Conservation (phyloP, 1,140 invertebrate species). For the Diploscapter pachys region DNA sequence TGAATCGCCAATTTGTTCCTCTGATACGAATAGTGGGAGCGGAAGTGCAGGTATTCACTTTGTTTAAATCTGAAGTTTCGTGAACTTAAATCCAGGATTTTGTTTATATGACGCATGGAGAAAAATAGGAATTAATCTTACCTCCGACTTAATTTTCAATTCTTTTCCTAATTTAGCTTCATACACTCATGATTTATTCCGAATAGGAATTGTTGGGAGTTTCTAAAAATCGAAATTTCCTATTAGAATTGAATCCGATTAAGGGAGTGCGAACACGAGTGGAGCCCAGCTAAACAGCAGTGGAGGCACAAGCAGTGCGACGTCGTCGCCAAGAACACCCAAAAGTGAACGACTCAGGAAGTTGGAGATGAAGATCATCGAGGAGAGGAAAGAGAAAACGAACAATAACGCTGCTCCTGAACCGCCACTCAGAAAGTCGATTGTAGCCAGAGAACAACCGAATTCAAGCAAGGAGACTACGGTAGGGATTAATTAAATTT, state of each 20-base stretch:
- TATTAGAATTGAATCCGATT: neutral
- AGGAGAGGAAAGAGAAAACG: neutral
- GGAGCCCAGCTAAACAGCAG: constrained; percentile 2
- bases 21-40: neutral
- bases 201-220: too few relatives aligned
- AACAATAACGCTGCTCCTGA: constrained; percentile 2
- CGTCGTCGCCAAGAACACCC: constrained; percentile 2
- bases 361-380: neutral
- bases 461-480: constrained; percentile 8
- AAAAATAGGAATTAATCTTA: too few relatives aligned
- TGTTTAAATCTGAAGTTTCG: too few relatives aligned
- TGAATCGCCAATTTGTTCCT: constrained; percentile 12
- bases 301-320: constrained; percentile 4
- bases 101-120: too few relatives aligned
- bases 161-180: too few relatives aligned
- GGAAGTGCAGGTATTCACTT: neutral
- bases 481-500: neutral
- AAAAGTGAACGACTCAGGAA: constrained; percentile 5
- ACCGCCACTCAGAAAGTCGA: neutral
- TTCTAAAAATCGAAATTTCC: neutral
- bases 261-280: neutral
- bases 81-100: too few relatives aligned
- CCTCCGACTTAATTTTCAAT: too few relatives aligned
- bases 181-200: too few relatives aligned
- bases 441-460: constrained; percentile 1